Conservation (phyloP, 2,888 invertebrate genomes). For the Drosophila leonis region DNA sequence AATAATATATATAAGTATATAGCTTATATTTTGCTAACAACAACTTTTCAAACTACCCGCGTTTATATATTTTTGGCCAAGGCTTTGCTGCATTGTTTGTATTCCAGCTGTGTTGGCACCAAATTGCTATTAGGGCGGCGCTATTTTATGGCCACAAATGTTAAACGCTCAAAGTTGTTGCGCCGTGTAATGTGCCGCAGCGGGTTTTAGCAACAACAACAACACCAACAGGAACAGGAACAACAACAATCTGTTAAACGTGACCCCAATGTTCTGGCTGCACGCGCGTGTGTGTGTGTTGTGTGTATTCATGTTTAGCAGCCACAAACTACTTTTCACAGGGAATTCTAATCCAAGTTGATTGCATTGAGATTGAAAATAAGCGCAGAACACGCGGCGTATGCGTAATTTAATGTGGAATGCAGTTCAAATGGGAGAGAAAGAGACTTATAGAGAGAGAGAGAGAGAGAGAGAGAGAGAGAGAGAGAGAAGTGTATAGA, state of each 20-base stretch:
- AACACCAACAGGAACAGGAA: neutral
- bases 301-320: slow-evolving; percentile 12
- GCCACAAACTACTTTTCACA: slow-evolving; percentile 22
- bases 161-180: slow-evolving; percentile 27
- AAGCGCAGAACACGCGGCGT: slow-evolving; percentile 24
- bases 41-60: neutral
- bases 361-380: slow-evolving; percentile 25
- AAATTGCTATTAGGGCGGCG: slow-evolving; percentile 65
- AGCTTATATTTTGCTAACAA: neutral
- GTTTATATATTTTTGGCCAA: slow-evolving; percentile 8
- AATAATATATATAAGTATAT: neutral
- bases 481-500: neutral
- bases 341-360: slow-evolving; percentile 23
- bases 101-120: slow-evolving; percentile 65
- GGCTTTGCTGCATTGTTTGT: slow-evolving; percentile 33
- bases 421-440: neutral
- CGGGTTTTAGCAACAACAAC: slow-evolving; percentile 32
- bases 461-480: neutral
- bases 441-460: no score
- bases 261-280: slow-evolving; percentile 29
- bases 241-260: slow-evolving; percentile 38
- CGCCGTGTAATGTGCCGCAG: slow-evolving; percentile 44
- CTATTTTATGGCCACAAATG: slow-evolving; percentile 52
- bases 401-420: slow-evolving; percentile 28
- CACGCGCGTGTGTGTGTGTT: neutral